These are phyloP conservation scores for Sylvietta virens DNA, from an alignment of 2,113 vertebrate species.

Conservation along the genomic window DNA sequence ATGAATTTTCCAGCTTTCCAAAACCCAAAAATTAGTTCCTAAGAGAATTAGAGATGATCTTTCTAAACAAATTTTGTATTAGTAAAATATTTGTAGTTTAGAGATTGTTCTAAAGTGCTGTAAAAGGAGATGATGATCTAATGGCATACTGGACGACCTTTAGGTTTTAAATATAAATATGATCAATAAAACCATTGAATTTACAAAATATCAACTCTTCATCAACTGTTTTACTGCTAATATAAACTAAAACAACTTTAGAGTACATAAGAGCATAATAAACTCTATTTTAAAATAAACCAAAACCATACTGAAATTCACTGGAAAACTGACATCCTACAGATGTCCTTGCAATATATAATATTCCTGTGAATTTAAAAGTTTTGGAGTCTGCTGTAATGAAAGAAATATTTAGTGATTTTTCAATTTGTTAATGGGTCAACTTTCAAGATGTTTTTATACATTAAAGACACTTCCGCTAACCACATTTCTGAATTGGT, in stretches of 20 bases:
- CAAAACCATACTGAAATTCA: background rate
- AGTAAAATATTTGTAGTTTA: conserved; percentile 12
- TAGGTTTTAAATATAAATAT: background rate
- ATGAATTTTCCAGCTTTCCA: conserved; percentile 49
- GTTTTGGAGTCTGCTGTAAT: background rate
- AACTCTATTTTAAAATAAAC: conserved; percentile 28
- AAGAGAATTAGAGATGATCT: conserved; percentile 33
- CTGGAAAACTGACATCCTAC: background rate
- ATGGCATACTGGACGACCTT: background rate
- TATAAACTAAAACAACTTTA: background rate
- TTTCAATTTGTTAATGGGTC: background rate
- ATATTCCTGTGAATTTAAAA: background rate
- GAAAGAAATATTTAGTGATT: background rate
- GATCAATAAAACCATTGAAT: background rate
- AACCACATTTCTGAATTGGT: background rate
- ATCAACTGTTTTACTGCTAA: background rate
- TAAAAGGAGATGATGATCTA: conserved; percentile 9
- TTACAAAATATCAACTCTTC: conserved; percentile 1
- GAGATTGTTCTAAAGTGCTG: background rate
- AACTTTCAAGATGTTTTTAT: background rate
- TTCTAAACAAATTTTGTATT: conserved; percentile 33
- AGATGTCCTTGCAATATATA: background rate
- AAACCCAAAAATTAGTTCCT: conserved; percentile 16
- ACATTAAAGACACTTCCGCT: background rate
- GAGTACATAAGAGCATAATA: background rate